Percentiles rank a stretch among this genome's conserved stretches.
phyloP scores from a whole-genome alignment of 2,113 vertebrate genomes.

The Cynoglossus semilaevis region DNA sequence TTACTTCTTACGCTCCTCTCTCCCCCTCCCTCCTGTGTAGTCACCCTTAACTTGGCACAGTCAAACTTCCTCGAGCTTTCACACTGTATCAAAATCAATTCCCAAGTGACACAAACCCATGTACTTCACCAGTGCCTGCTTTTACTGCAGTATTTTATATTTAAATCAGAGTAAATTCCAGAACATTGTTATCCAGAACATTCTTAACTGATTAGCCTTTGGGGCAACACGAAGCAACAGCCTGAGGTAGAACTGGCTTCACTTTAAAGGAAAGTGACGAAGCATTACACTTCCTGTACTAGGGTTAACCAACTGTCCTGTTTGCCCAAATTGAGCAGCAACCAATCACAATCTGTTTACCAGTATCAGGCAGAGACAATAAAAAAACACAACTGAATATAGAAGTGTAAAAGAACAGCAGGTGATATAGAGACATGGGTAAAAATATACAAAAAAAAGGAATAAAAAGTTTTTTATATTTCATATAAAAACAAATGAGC shows the following conservation, averaged over 20 bases:
- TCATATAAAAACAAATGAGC: not conserved
- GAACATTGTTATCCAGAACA: constrained; percentile 7
- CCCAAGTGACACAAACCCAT: not conserved
- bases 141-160: not conserved
- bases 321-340: constrained; percentile 23
- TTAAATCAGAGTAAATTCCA: not conserved
- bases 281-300: not conserved
- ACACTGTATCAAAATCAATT: constrained; percentile 45
- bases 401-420: not conserved
- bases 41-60: constrained; percentile 34
- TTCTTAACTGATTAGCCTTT: not conserved
- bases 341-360: constrained; percentile 22
- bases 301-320: constrained; percentile 12
- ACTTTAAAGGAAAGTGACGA: no score
- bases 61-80: constrained; percentile 35
- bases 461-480: no score
- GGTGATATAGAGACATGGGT: not conserved
- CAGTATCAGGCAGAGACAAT: constrained; percentile 16
- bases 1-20: not conserved
- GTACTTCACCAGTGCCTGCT: not conserved
- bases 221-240: no score
- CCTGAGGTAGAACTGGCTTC: no score
- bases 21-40: constrained; percentile 19
- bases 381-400: constrained; percentile 5
- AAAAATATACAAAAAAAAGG: not conserved